Base-by-base conservation (phyloP, 2,888 invertebrate genomes). In the Epirrhoe alternata region DNA sequence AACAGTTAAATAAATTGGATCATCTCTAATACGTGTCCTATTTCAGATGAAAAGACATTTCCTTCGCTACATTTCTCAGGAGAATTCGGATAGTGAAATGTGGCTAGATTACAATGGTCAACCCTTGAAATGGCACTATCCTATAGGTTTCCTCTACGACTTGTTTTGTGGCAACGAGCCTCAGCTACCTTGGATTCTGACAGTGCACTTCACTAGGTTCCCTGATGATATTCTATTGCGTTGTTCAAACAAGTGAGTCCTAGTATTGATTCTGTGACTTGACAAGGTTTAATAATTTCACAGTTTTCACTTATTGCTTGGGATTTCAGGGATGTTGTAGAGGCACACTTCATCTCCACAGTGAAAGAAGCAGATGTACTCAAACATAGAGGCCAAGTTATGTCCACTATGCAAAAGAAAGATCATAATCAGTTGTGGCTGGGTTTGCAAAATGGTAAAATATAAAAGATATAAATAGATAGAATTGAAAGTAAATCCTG, bases 361-460 rank as follows among this genome's bases (percentile, higher is more conserved):
- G 94, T 99, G 7, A 99, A 99, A 89, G 99, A 99, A 93, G 99
- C 99, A 0, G 99, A 99, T 93, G 97, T 97, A n/a, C 91, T 99
- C 51, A 99, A 99, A 87, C 99, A 99, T 85, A 95, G 97, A 74
- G 97, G 98, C 6, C 97, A 97, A 87, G 95, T 98, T 16, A 97
- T 98, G 77, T 97, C 97, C 33, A 96, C 95, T 70, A 98, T 98
- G 98, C 98, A 98, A 82, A 98, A 98, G 82, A 98, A 98, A 85
- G 99, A 99, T 80, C 99, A 99, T 83, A 98, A 97, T 86, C 98
- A 99, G 81, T 93, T 99, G 12, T 99, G 99, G 99, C 94, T 97
- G 55, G 99, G 99, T 33, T 91, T 99, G 70, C 96, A 97, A 82
- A 98, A 99, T 94, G 98, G 97, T 97, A 93, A 52, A 12, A 1